A percentile compares a stretch with the other conserved stretches of the same genome.
Evolutionary conservation across 1,140 invertebrate genomes (phyloP).

Genomic region (Drosophila burlai): DNA sequence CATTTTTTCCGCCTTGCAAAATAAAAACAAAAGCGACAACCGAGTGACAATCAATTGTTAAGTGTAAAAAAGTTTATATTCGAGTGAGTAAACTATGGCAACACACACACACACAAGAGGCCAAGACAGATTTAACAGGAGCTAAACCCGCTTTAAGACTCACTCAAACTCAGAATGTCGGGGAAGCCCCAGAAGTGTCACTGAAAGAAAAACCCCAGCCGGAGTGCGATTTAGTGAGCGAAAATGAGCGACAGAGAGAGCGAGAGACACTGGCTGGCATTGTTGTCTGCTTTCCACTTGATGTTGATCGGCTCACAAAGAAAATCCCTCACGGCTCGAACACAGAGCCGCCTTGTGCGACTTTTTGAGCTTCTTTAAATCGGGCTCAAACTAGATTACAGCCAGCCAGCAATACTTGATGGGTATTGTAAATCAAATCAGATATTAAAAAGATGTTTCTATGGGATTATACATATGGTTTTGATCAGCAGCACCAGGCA

Average conservation of each 20-base stretch:
- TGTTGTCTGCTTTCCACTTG: constrained; percentile 32
- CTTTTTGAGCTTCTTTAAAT: constrained; percentile 11
- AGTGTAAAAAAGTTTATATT: constrained; percentile 76
- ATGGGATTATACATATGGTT: not conserved
- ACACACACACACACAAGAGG: constrained; percentile 25
- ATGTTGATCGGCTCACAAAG: constrained; percentile 35
- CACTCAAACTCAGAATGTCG: constrained; percentile 25
- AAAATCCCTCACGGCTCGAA: constrained; percentile 15
- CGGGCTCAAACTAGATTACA: not conserved
- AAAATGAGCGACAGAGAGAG: constrained; percentile 6
- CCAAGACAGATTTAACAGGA: constrained; percentile 51
- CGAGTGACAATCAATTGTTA: constrained; percentile 82
- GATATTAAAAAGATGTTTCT: not conserved
- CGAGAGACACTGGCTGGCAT: constrained; percentile 19
- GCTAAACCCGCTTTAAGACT: constrained; percentile 45
- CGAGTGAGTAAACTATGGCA: constrained; percentile 69
- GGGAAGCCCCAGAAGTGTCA: constrained; percentile 54
- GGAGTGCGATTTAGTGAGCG: constrained; percentile 8
- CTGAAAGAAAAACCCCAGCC: constrained; percentile 35
- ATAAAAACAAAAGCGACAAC: constrained; percentile 15
- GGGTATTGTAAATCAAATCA: not conserved
- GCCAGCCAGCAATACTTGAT: not conserved
- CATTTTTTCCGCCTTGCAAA: not conserved
- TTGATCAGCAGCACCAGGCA: not conserved
- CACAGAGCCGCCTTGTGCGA: constrained; percentile 24